Evolutionary conservation across 2,113 vertebrate genomes (phyloP), one percentile per base, ranked within the genome.

Genomic region (Verasper variegatus): DNA sequence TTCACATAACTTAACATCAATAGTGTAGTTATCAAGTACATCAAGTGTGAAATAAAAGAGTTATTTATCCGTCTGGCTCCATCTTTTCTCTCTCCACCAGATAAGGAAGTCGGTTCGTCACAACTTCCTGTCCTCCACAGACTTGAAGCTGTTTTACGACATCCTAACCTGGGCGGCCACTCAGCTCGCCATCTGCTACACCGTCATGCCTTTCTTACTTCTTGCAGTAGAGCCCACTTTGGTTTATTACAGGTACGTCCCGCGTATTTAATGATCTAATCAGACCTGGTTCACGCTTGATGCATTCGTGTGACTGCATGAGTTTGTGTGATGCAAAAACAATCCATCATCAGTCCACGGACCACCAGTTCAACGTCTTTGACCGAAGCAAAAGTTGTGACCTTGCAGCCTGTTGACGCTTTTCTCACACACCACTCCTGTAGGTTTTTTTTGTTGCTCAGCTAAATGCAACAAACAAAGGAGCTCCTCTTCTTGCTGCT

Each of bases 151-250:
- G 7, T 58, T 63, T 8, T 95, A 95, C 1, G 95, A 95, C 80
- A 6, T 94, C 17, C 17, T 94, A 11, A 95, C 95, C 0, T 95
- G 95, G 95, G 88, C 88, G 1, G 90, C 91, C 45, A 95, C 95
- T 2, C 94, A 95, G 85, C 70, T 95, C 40, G 82, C 93, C 72
- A 93, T 95, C 86, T 92, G 93, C 21, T 95, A 95, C 89, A 94
- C 92, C 0, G 92, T 95, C 45, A 94, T 94, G 92, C 95, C 95
- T 24, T 95, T 95, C 71, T 86, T 95, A 17, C 91, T 95, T 47
- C 92, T 95, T 42, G 93, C 93, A 56, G 80, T 94, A 9, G 69
- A 93, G 27, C 1, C 90, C 9, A 94, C 93, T 12, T 8, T 94
- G 62, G 20, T 77, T 49, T 95, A 93, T 76, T 95, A 95, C 92